phyloP scores from a whole-genome alignment of 92 coral and sea anemone species.

The Actinernus sp. region DNA sequence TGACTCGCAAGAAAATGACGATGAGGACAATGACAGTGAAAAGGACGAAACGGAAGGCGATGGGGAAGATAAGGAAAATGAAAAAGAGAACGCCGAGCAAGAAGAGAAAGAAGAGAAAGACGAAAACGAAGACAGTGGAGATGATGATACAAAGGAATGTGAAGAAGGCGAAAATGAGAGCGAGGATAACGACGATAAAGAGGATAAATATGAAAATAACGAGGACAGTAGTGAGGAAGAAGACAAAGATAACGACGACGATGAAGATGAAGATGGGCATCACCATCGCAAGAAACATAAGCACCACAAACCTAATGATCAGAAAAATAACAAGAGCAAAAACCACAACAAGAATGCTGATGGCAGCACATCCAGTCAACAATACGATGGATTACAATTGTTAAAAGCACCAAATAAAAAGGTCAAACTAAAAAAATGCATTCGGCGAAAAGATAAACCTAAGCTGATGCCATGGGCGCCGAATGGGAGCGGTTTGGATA shows the following conservation, averaged over 20 bases:
- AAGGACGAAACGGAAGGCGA: conserved; percentile 18
- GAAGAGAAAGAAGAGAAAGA: conserved; percentile 14
- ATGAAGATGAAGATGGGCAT: neutral
- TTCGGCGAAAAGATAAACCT: neutral
- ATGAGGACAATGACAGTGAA: conserved; percentile 22
- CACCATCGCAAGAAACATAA: neutral
- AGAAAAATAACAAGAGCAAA: neutral
- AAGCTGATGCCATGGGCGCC: conserved; percentile 22
- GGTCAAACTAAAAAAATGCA: neutral
- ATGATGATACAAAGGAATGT: conserved; percentile 19
- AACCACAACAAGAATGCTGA: neutral
- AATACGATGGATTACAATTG: too few relatives aligned
- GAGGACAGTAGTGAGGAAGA: conserved; percentile 8
- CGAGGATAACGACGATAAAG: conserved; percentile 15
- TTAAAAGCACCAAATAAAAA: neutral
- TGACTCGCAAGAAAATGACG: conserved; percentile 18
- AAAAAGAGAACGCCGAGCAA: conserved; percentile 14
- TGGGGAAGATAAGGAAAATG: conserved; percentile 12
- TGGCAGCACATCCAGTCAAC: too few relatives aligned
- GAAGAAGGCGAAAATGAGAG: conserved; percentile 15
- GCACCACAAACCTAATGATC: conserved; percentile 5
- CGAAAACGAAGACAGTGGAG: conserved; percentile 39
- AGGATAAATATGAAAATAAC: conserved; percentile 20
- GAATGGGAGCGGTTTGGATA: conserved; percentile 21
- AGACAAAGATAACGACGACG: conserved; percentile 6